phyloP scores from a whole-genome alignment of 1,140 invertebrate species.

The Limonius californicus region DNA sequence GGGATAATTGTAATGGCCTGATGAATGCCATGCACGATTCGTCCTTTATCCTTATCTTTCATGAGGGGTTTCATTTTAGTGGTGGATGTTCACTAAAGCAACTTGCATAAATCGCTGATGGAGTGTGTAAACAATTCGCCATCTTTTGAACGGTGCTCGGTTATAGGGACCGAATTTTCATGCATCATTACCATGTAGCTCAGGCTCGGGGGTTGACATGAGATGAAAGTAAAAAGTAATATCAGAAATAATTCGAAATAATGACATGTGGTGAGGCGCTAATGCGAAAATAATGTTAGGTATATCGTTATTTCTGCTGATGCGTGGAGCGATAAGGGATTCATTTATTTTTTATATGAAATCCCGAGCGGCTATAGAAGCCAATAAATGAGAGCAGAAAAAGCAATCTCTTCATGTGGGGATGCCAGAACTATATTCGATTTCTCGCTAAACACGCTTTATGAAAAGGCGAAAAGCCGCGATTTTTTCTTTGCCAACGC shows the following conservation, averaged over 20 bases:
- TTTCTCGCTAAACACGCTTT: background rate
- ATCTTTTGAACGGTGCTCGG: background rate
- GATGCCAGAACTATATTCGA: background rate
- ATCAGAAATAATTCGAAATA: slow-evolving; percentile 10
- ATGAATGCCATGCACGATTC: too few relatives aligned
- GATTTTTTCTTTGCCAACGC: background rate
- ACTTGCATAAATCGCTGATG: background rate
- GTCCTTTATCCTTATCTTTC: background rate
- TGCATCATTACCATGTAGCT: background rate
- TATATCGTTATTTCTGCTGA: slow-evolving; percentile 12
- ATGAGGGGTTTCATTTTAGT: background rate
- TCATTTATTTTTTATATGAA: slow-evolving; percentile 15
- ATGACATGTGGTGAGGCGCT: background rate
- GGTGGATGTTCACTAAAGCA: background rate
- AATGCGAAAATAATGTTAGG: slow-evolving; percentile 9
- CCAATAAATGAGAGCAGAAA: slow-evolving; percentile 9
- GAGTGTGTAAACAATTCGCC: background rate
- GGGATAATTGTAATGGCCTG: too few relatives aligned
- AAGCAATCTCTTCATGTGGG: slow-evolving; percentile 2
- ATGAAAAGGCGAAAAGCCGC: background rate
- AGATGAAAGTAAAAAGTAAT: slow-evolving; percentile 5
- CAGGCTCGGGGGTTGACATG: background rate
- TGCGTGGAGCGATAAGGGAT: slow-evolving; percentile 5
- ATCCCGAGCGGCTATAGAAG: slow-evolving; percentile 5
- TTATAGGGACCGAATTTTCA: background rate